These are phyloP conservation scores for Varanus komodoensis DNA, from an alignment of 2,113 vertebrate species.

Conservation along the genomic window DNA sequence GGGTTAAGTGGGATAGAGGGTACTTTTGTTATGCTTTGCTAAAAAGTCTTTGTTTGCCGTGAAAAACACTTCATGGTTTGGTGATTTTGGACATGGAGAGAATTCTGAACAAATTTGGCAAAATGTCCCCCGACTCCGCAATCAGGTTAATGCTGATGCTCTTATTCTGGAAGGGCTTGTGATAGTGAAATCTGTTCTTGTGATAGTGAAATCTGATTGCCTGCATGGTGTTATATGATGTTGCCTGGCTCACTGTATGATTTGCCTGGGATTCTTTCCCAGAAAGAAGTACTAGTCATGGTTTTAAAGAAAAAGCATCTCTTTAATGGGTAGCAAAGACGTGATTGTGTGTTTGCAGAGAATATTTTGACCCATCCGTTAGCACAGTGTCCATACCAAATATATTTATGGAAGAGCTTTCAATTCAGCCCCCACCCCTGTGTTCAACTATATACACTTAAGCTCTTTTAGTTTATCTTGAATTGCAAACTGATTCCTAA, in stretches of 20 bases:
- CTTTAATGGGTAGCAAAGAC: background rate
- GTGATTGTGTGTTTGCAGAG: background rate
- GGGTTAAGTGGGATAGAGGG: no score
- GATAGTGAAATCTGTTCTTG: background rate
- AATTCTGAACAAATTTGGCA: background rate
- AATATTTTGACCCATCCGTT: background rate
- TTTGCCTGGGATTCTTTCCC: background rate
- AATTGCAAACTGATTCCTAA: background rate
- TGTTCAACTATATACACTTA: no score
- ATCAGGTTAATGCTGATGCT: background rate
- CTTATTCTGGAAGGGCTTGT: background rate
- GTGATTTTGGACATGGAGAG: no score
- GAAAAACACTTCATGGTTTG: background rate
- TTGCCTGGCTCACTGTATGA: background rate
- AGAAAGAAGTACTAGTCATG: background rate
- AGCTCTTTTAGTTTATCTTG: no score
- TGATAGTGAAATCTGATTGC: background rate
- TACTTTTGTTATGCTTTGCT: background rate
- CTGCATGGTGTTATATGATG: background rate
- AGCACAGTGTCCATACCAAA: background rate
- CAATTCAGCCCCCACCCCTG: no score
- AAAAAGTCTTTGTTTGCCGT: background rate
- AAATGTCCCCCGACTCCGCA: background rate
- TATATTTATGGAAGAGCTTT: background rate
- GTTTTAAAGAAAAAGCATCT: background rate